These are phyloP conservation scores for Aplodontia rufa DNA, from an alignment of 2,113 vertebrate genomes.

Conservation along the genomic window DNA sequence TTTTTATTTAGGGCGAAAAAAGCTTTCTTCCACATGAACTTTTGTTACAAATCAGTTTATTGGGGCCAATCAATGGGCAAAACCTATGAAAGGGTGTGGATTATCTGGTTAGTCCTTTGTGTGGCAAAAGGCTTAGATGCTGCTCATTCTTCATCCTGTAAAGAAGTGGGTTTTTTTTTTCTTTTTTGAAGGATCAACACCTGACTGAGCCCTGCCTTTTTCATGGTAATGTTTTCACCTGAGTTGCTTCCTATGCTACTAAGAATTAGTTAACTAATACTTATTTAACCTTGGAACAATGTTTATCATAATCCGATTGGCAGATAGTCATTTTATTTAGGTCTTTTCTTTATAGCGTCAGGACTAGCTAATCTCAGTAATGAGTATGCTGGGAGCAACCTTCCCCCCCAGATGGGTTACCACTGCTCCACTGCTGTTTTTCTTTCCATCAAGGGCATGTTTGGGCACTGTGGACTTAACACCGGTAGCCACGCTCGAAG, in stretches of 20 bases:
- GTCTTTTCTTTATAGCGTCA: constrained; percentile 52
- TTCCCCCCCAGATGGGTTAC: neutral
- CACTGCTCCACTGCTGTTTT: neutral
- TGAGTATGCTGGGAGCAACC: constrained; percentile 4
- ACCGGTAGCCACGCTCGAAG: neutral
- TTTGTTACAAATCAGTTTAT: constrained; percentile 73
- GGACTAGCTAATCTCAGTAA: constrained; percentile 49
- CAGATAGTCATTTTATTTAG: constrained; percentile 68
- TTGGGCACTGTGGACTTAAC: neutral
- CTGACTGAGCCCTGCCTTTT: constrained; percentile 71
- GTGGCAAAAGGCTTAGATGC: constrained; percentile 69
- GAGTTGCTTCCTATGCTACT: constrained; percentile 68
- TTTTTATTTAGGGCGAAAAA: constrained; percentile 70
- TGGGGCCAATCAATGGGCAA: constrained; percentile 70
- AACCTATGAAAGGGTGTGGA: constrained; percentile 62
- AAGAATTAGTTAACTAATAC: constrained; percentile 75
- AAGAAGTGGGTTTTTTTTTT: constrained; percentile 43
- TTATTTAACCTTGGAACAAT: constrained; percentile 77
- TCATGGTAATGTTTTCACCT: constrained; percentile 78
- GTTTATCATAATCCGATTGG: constrained; percentile 71
- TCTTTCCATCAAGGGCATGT: neutral
- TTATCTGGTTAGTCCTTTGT: constrained; percentile 67
- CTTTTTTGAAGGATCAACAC: constrained; percentile 71
- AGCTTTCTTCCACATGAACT: constrained; percentile 73
- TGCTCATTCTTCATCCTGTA: constrained; percentile 62